Evolutionary conservation across 2,888 invertebrate species (phyloP), one percentile per base, ranked within the genome.

Genomic region (Spialia ferax): DNA sequence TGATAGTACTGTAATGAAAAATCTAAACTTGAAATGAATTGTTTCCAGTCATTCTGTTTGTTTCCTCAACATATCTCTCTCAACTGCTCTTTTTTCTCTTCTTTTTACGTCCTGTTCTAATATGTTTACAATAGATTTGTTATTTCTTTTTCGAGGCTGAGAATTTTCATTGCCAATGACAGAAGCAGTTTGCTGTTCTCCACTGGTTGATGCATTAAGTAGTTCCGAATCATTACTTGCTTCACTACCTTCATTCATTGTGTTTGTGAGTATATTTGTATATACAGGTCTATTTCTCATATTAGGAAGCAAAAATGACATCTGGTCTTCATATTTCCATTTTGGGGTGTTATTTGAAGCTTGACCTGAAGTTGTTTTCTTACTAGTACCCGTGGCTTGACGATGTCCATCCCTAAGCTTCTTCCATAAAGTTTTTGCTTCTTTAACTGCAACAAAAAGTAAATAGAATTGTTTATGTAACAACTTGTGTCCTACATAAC

Each of bases 351-450:
- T 50, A 50, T 50, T 50, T 50, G 50, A 50, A 20, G 50, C 22
- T 50, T 50, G 50, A 50, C 50, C 50, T 50, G n/a, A n/a, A n/a
- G 50, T 50, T 50, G 50, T 50, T 50, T 50, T 50, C 50, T 50
- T 50, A 22, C 50, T 50, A 50, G 22, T 22, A 50, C 50, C 50
- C 50, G 50, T 50, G 50, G 50, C 50, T 50, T 50, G 50, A 50
- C 50, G 50, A 50, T 50, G 50, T 50, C 50, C 75, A 72, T 63
- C 70, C 71, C 26, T 42, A 59, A 22, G 22, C 55, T 60, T 50
- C 22, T 50, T 50, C 50, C 50, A 50, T 50, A 50, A 22, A 50
- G 50, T 22, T 50, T 22, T 20, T 22, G 50, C 50, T 22, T 50
- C 50, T 50, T 50, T 50, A 50, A 50, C 50, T 50, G 50, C 20